Evolutionary conservation across 2,888 invertebrate species (phyloP).

Genomic region (Thelaira solivaga): DNA sequence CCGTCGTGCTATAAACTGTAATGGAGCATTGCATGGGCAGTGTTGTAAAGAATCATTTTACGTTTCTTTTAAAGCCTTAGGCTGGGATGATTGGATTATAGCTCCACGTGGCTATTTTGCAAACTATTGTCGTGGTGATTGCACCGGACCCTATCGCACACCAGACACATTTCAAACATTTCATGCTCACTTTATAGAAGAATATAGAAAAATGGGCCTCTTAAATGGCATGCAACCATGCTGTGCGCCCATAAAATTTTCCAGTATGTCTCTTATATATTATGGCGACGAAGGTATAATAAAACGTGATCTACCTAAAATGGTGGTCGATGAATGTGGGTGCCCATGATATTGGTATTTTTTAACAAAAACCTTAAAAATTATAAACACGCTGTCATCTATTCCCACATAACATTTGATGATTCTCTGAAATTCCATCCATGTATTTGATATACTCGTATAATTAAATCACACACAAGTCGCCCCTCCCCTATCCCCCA

Average conservation of each 20-base stretch:
- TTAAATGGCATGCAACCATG: slow-evolving; percentile 91
- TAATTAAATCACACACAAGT: slow-evolving; percentile 1
- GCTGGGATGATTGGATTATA: slow-evolving; percentile 97
- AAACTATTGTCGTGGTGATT: slow-evolving; percentile 95
- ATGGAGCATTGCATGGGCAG: slow-evolving; percentile 80
- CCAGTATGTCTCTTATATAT: slow-evolving; percentile 94
- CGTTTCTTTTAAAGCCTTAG: slow-evolving; percentile 92
- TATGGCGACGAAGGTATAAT: slow-evolving; percentile 92
- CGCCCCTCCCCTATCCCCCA: no score
- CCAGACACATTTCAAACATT: slow-evolving; percentile 91
- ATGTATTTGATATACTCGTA: background rate
- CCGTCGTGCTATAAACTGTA: slow-evolving; percentile 90
- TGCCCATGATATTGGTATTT: slow-evolving; percentile 83
- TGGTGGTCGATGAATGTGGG: slow-evolving; percentile 97
- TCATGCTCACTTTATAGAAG: slow-evolving; percentile 94
- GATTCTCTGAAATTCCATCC: background rate
- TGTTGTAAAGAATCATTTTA: slow-evolving; percentile 94
- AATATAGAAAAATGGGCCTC: slow-evolving; percentile 87
- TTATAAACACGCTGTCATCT: background rate
- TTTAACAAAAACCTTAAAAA: background rate
- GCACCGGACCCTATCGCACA: slow-evolving; percentile 85
- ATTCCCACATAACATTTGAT: background rate
- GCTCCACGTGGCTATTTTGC: slow-evolving; percentile 94
- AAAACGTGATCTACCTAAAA: slow-evolving; percentile 95
- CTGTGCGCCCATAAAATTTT: slow-evolving; percentile 94